A percentile compares a stretch with the other conserved stretches of the same genome.
These are phyloP conservation scores for Oxycera nigricornis DNA, from an alignment of 2,888 invertebrate genomes.

Conservation along the genomic window DNA sequence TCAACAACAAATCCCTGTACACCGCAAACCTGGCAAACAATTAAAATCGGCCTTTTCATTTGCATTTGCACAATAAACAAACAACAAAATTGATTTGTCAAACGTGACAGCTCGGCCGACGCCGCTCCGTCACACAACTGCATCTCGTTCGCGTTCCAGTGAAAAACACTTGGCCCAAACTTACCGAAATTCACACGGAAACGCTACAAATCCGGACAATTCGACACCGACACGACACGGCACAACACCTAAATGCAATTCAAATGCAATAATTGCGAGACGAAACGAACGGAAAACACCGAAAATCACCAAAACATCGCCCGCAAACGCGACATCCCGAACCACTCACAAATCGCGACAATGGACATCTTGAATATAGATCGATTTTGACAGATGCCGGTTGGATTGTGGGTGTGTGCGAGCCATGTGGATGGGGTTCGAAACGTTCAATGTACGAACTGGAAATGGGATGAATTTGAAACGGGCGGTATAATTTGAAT, in stretches of 20 bases:
- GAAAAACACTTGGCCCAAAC: neutral
- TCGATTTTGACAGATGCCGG: slow-evolving; percentile 31
- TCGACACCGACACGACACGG: neutral
- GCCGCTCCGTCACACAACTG: neutral
- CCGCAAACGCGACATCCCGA: neutral
- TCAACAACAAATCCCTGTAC: neutral
- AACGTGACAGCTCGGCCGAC: slow-evolving; percentile 20
- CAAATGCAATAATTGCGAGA: neutral
- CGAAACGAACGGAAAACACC: neutral
- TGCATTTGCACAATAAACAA: slow-evolving; percentile 32
- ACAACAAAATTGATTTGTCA: slow-evolving; percentile 35
- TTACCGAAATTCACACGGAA: slow-evolving; percentile 2
- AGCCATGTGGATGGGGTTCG: too few species aligned
- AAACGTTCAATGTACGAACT: too few species aligned
- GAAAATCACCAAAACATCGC: slow-evolving; percentile 1
- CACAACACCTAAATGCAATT: slow-evolving; percentile 6
- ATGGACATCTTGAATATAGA: slow-evolving; percentile 22
- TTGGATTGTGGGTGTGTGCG: too few species aligned
- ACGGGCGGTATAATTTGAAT: too few species aligned
- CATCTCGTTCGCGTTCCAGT: neutral
- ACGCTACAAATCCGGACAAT: neutral
- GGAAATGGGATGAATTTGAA: too few species aligned
- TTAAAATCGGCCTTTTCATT: neutral
- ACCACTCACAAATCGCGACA: neutral
- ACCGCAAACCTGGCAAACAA: too few species aligned